Base-by-base conservation (phyloP, 2,113 vertebrate genomes). In the Callionymus lyra region DNA sequence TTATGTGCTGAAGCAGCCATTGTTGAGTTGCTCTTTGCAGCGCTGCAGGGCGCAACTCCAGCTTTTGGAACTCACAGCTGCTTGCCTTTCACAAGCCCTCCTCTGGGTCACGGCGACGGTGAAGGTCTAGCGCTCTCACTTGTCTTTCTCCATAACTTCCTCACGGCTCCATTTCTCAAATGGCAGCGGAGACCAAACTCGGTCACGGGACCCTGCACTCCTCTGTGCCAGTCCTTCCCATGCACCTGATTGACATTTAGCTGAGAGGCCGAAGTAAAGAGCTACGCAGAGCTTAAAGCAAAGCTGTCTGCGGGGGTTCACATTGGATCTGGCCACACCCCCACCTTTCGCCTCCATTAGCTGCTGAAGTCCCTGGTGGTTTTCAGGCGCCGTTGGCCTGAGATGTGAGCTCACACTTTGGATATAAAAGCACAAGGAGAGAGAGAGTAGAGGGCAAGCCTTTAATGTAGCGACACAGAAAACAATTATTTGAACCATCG, bases 1-100 rank as follows among this genome's bases (percentile, higher is more conserved):
- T 77, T 61, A 75, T 79, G 69, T 74, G 70, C 64, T 70, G 72
- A 82, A 48, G 50, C 68, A 58, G 69, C 52, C 63, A 71, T 77
- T 72, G 80, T 72, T 34, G 53, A 13, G 32, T 36, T 69, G 74
- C 71, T 82, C 65, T 80, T 74, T 68, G 61, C 48, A 56, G 65
- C 69, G 2, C 67, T 54, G 51, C 65, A 19, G 61, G 70, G 53
- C 10, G 40, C 16, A 3, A 56, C 40, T 46, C 35, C 11, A 56
- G 55, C 54, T 50, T 65, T 70, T 50, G 43, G 54, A 63, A 43
- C 68, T 53, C 59, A 44, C 47, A 61, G 60, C 45, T 53, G 53
- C 68, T 46, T 44, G 45, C 65, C 59, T 69, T 79, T 68, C 55
- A 75, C 50, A 50, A 72, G 40, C 40, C 9, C 59, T 53, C 40